Evolutionary conservation across 1,140 invertebrate genomes (phyloP), one percentile per base, ranked within the genome.

Genomic region (Drosophila lacteicornis): DNA sequence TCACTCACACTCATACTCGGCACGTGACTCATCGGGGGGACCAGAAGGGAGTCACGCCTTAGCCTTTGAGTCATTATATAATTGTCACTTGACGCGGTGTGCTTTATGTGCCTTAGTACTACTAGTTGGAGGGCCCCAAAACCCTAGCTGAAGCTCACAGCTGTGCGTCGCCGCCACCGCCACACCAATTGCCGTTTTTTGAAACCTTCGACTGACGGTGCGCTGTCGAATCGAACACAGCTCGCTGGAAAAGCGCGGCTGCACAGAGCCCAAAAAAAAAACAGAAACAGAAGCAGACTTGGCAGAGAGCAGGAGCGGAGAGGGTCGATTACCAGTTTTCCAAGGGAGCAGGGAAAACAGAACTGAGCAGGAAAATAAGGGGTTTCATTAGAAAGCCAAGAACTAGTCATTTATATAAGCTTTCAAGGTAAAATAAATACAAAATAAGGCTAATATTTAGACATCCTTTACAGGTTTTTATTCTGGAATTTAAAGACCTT

Each of bases 151-250:
- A 30, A 59, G 36, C 62, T 61, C 60, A 69, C 75, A 77, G 73
- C 61, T 76, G 55, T 76, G 47, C 55, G 42, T 68, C 42, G 70
- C 55, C 11, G 36, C 30, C 33, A 12, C 12, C 73, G 47, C 53
- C 47, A 69, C 63, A 60, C 65, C 70, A 75, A 75, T 69, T 78
- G 74, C 63, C 74, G 49, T 69, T 78, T 76, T 66, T 69, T 60
- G 63, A 78, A 77, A 46, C 63, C 49, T 57, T 58, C 74, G 42
- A 76, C 71, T 75, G 60, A 65, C 73, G 62, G 53, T 36, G 53
- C 12, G 53, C 49, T 75, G 73, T 63, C 71, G 71, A 75, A 60
- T 13, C 53, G 19, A 56, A 56, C 53, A 56, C 50, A 12, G 70
- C 56, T 58, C 27, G 68, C 56, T 73, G 68, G 56, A 73, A 74